Evolutionary conservation across 2,888 invertebrate genomes (phyloP).

Genomic region (Eueremaeus valkanovi): DNA sequence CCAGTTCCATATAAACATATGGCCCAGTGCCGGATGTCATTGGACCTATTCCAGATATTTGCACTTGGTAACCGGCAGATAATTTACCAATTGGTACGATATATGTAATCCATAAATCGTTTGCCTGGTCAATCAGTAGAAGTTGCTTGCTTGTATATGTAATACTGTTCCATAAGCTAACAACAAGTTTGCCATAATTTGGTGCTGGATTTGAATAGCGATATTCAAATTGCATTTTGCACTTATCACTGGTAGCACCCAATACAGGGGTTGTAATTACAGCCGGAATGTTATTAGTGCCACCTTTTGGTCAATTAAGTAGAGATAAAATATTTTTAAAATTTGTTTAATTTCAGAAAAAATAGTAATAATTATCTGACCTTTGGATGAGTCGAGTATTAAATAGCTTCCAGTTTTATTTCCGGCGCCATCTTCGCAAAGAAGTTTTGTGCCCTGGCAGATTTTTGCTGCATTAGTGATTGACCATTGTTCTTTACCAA

Average conservation of each 20-base stretch:
- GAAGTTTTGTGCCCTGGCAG: too few relatives aligned
- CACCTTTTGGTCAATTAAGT: background rate
- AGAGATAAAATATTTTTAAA: background rate
- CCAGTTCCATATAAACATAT: background rate
- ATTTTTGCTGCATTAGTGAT: background rate
- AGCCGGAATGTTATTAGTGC: background rate
- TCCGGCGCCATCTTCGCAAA: background rate
- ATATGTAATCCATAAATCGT: background rate
- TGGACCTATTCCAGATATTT: background rate
- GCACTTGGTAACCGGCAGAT: background rate
- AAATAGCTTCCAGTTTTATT: background rate
- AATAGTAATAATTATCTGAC: background rate
- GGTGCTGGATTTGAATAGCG: background rate
- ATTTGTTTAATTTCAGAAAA: background rate
- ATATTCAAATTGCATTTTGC: background rate
- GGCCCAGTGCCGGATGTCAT: background rate
- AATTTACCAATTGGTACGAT: background rate
- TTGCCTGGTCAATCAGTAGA: background rate
- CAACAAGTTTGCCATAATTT: background rate
- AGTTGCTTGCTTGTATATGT: background rate
- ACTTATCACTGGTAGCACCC: background rate
- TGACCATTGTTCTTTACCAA: background rate
- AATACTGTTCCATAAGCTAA: background rate
- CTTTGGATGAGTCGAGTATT: background rate
- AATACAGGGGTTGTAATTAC: background rate